phyloP scores from a whole-genome alignment of 2,888 invertebrate species.

The Antheraea assamensis region DNA sequence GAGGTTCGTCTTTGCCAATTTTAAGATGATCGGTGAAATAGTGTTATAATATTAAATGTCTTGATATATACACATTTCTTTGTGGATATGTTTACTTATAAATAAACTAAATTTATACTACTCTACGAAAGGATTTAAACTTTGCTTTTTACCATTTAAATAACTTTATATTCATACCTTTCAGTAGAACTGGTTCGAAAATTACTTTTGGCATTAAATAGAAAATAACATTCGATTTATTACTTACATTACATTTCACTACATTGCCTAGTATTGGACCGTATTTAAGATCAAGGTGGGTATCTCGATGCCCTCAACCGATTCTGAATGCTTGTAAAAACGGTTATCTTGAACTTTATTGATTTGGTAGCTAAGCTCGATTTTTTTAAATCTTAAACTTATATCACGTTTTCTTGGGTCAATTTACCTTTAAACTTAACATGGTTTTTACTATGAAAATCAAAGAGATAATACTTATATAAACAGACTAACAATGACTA shows the following conservation, averaged over 20 bases:
- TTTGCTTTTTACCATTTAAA: not conserved
- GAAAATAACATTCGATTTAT: conserved; percentile 8
- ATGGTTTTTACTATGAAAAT: no score
- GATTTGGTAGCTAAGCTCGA: not conserved
- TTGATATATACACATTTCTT: no score
- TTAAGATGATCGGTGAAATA: no score
- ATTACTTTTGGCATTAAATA: conserved; percentile 9
- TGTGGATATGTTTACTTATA: not conserved
- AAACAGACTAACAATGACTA: no score
- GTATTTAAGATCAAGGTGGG: not conserved
- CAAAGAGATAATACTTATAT: no score
- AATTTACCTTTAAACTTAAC: no score
- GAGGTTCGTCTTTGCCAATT: no score
- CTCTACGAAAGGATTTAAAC: not conserved
- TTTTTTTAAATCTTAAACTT: no score
- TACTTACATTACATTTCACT: conserved; percentile 12
- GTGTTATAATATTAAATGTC: no score
- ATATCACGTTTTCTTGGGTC: no score
- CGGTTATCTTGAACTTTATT: not conserved
- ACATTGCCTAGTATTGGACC: not conserved
- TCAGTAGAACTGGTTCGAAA: not conserved
- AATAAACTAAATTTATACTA: not conserved
- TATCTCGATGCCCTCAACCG: not conserved
- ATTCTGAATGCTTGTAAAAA: not conserved
- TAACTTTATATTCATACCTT: conserved; percentile 3